Evolutionary conservation across 2,797 vertebrate genomes (phyloP).

Genomic region (Vireo griseus): DNA sequence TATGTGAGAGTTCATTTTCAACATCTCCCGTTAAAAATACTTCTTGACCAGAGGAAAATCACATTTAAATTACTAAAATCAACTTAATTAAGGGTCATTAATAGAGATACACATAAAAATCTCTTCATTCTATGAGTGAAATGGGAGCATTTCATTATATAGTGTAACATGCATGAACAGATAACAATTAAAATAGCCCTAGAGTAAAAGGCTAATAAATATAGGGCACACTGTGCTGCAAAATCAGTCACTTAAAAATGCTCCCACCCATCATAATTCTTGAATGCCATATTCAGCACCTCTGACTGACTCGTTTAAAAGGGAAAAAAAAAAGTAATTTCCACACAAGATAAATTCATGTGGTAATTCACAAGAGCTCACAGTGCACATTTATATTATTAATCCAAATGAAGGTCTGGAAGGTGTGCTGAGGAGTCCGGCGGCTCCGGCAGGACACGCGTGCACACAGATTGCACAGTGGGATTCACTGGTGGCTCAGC

Average conservation of each 20-base stretch:
- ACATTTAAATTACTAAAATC: slow-evolving; percentile 75
- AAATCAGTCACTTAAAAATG: slow-evolving; percentile 65
- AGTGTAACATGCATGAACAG: slow-evolving; percentile 64
- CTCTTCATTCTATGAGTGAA: slow-evolving; percentile 67
- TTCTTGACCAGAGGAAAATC: slow-evolving; percentile 76
- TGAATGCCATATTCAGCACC: slow-evolving; percentile 33
- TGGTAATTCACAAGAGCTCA: neutral
- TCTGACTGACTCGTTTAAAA: slow-evolving; percentile 27
- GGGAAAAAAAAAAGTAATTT: slow-evolving; percentile 18
- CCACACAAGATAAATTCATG: slow-evolving; percentile 17
- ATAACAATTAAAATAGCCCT: slow-evolving; percentile 80
- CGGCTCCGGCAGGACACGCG: neutral
- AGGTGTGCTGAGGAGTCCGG: slow-evolving; percentile 12
- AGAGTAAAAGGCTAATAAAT: slow-evolving; percentile 77
- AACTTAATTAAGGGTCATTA: slow-evolving; percentile 79
- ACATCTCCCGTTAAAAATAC: slow-evolving; percentile 62
- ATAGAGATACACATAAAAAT: slow-evolving; percentile 71
- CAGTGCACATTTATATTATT: neutral
- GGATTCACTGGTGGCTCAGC: neutral
- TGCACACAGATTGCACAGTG: neutral
- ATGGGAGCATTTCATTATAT: slow-evolving; percentile 79
- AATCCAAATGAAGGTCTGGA: neutral
- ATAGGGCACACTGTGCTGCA: slow-evolving; percentile 60
- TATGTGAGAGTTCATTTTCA: slow-evolving; percentile 63
- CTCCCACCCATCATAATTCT: slow-evolving; percentile 46